Evolutionary conservation across 2,797 vertebrate species (phyloP).

Genomic region (Halcyon badia): DNA sequence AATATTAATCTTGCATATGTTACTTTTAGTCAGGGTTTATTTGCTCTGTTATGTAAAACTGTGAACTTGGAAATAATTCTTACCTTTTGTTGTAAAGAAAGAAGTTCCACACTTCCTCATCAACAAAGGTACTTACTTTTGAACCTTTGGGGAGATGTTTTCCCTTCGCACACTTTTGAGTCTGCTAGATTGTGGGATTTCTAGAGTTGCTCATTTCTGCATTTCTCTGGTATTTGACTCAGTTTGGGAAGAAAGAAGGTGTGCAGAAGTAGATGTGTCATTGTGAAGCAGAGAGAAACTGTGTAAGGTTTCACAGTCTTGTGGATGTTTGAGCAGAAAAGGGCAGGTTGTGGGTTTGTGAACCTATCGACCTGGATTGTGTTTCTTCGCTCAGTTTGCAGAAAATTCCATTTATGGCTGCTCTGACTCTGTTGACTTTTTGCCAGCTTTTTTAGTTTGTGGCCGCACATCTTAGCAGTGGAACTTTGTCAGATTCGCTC

Average conservation of each 20-base stretch:
- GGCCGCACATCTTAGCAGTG: conserved; percentile 49
- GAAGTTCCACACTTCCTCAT: not conserved
- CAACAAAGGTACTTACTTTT: not conserved
- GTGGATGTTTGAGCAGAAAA: not conserved
- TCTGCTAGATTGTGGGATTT: not conserved
- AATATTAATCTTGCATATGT: not conserved
- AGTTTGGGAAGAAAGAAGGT: not conserved
- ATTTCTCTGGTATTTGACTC: not conserved
- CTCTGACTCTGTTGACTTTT: conserved; percentile 12
- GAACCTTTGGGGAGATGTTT: not conserved
- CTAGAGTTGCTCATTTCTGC: not conserved
- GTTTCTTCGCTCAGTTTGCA: conserved; percentile 39
- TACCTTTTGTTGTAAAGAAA: not conserved
- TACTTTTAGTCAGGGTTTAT: not conserved
- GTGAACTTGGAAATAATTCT: not conserved
- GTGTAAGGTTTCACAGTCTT: fast-evolving
- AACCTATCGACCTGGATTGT: not conserved
- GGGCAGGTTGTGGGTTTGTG: not conserved
- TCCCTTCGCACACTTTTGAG: not conserved
- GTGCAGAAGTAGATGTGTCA: not conserved
- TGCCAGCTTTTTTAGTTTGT: conserved; percentile 54
- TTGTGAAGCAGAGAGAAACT: not conserved
- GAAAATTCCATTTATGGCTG: conserved; percentile 74
- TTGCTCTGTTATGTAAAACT: not conserved
- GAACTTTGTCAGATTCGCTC: conserved; percentile 52